Percentiles rank a stretch among this genome's conserved stretches.
Evolutionary conservation across 1,140 invertebrate species (phyloP).

Genomic region (Drosophila kikkawai): DNA sequence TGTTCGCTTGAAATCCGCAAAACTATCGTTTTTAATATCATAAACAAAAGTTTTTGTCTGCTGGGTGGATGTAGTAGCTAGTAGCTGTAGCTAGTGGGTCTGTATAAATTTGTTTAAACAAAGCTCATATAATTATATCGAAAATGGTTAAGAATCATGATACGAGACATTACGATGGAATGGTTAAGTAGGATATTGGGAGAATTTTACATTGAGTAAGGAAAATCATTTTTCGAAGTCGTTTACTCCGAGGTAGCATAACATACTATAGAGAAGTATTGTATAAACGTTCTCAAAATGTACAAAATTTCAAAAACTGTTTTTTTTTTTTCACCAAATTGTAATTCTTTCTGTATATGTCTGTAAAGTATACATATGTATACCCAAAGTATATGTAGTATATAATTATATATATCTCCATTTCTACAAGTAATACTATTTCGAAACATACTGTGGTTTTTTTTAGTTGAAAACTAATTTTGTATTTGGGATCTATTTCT

Average conservation of each 20-base stretch:
- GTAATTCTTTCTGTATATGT: not conserved
- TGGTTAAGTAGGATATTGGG: accelerated
- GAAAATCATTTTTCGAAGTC: not conserved
- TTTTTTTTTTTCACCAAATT: not conserved
- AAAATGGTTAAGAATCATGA: not conserved
- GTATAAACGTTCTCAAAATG: not conserved
- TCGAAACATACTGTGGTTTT: no score
- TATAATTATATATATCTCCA: no score
- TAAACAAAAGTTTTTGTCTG: no score
- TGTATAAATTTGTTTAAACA: not conserved
- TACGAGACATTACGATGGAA: not conserved
- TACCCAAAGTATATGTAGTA: no score
- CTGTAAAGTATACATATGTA: no score
- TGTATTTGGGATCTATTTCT: no score
- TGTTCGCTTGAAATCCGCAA: no score
- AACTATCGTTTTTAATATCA: no score
- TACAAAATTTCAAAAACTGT: not conserved
- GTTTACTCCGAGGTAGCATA: no score
- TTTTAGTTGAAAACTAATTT: no score
- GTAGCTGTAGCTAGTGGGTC: not conserved
- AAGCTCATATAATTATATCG: not conserved
- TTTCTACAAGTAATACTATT: no score
- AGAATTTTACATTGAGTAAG: not conserved
- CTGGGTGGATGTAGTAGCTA: no score
- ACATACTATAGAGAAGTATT: not conserved